phyloP scores from a whole-genome alignment of 1,140 invertebrate species.

The Neomicropteryx cornuta region DNA sequence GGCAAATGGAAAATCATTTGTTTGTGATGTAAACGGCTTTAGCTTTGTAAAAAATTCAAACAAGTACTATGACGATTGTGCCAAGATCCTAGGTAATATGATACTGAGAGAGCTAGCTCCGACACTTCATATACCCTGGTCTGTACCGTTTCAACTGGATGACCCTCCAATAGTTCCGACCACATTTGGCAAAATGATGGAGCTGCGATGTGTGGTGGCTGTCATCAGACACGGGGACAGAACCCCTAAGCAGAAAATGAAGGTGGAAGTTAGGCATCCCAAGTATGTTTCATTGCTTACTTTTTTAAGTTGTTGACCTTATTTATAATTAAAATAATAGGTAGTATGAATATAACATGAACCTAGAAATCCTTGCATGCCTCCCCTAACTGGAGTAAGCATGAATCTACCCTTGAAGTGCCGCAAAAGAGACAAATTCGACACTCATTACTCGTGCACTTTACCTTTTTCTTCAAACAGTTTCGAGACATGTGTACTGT shows the following conservation, averaged over 20 bases:
- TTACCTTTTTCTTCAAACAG: too few relatives aligned
- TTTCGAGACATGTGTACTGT: too few relatives aligned
- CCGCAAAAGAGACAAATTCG: too few relatives aligned
- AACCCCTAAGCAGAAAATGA: conserved; percentile 99
- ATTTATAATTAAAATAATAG: conserved; percentile 3
- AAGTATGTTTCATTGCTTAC: conserved; percentile 74
- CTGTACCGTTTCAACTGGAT: conserved; percentile 91
- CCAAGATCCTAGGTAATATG: conserved; percentile 90
- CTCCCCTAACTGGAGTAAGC: too few relatives aligned
- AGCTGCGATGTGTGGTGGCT: conserved; percentile 94
- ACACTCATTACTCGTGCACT: too few relatives aligned
- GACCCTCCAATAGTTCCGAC: conserved; percentile 98
- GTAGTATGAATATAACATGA: neutral
- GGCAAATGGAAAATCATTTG: conserved; percentile 96
- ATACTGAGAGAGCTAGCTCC: conserved; percentile 88
- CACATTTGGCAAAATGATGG: conserved; percentile 99
- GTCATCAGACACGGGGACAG: conserved; percentile 97
- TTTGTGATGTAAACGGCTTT: conserved; percentile 99
- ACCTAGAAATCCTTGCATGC: neutral
- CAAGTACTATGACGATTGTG: conserved; percentile 99
- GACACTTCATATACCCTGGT: conserved; percentile 93
- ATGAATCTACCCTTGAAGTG: too few relatives aligned
- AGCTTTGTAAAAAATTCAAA: conserved; percentile 99
- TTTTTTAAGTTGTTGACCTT: neutral
- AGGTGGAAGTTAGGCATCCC: conserved; percentile 97